Conservation (phyloP, 2,113 vertebrate species). For the Anthoscopus minutus region DNA sequence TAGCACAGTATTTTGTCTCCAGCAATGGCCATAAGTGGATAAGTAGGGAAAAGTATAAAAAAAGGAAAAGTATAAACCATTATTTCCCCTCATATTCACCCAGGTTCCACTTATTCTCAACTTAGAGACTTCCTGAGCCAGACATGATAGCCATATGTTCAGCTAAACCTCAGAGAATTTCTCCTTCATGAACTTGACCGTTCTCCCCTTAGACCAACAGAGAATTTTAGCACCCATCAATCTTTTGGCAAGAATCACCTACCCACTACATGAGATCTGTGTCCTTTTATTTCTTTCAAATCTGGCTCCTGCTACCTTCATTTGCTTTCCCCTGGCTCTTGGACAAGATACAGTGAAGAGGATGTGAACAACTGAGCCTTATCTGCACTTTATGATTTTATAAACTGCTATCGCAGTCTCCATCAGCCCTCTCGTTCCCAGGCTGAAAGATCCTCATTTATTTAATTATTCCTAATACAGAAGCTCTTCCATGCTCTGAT, state of each 20-base stretch:
- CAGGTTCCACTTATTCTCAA: background rate
- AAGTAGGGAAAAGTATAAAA: background rate
- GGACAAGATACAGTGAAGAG: background rate
- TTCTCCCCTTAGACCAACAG: background rate
- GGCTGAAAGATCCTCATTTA: background rate
- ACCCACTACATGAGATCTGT: background rate
- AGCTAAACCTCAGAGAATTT: background rate
- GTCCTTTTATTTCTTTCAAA: background rate
- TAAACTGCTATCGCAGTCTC: background rate
- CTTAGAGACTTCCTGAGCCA: background rate
- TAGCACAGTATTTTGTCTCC: background rate
- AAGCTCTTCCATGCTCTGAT: background rate
- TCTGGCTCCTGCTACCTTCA: background rate
- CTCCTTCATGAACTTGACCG: background rate
- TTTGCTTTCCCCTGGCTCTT: conserved; percentile 25
- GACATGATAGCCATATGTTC: background rate
- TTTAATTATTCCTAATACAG: background rate
- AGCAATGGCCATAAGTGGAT: background rate
- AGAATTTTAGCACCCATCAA: background rate
- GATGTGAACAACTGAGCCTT: conserved; percentile 4
- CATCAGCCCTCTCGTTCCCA: background rate
- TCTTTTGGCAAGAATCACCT: background rate
- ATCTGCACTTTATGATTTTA: background rate
- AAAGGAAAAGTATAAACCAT: background rate
- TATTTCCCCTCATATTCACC: background rate